Evolutionary conservation across 2,888 invertebrate species (phyloP), one percentile per base, ranked within the genome.

Genomic region (Malthinus flaveolus): DNA sequence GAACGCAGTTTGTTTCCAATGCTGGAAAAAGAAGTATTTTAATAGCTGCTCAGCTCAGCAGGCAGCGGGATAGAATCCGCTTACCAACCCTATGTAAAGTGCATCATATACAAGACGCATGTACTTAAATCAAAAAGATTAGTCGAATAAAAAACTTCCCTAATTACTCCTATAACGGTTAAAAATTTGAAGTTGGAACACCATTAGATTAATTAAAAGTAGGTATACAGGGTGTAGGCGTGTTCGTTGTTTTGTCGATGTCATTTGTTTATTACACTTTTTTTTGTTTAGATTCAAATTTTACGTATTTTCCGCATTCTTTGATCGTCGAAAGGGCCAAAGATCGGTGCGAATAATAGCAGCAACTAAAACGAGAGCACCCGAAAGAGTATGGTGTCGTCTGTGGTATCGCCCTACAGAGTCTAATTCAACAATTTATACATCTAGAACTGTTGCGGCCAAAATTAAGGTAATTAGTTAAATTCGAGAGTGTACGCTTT

Each of bases 241-340:
- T n/a, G n/a, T n/a, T n/a, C n/a, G n/a, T n/a, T n/a, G n/a, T n/a
- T n/a, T n/a, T n/a, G n/a, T n/a, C n/a, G n/a, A n/a, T 31, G 10
- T 9, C 1, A 9, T 49, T 36, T 31, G 15, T 31, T 11, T 31
- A 31, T 37, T 1, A 8, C 46, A 4, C 10, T 8, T 8, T 31
- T 46, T 32, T 34, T 36, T 32, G 48, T 59, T 9, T 81, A 89
- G 92, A 76, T 91, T 87, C 77, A 92, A 91, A 77, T 95, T 95
- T 81, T 93, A 88, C 81, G 93, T 95, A 49, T 95, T 93, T 75
- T 94, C 95, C 7, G 95, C 95, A 48, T 95, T 89, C 75, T 91
- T 89, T 74, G 95, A 95, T 79, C 83, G 87, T 48, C 84, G 93
- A 66, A 82, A 83, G 68, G 84, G 83, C 51, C 83, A 84, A 45